Base-by-base conservation (phyloP, 1,140 invertebrate species). In the Drosophila ananassae region DNA sequence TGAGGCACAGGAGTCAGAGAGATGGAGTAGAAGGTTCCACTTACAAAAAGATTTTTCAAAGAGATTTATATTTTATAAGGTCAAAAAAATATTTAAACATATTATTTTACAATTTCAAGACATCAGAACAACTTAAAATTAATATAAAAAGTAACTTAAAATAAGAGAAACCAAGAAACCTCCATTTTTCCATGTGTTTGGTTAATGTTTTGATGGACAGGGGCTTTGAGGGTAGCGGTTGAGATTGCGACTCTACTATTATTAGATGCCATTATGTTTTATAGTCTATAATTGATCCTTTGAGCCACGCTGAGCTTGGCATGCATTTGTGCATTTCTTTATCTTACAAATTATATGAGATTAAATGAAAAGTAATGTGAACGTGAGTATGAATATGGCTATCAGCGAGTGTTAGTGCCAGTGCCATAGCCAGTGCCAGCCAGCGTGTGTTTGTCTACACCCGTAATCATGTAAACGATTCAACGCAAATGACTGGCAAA, bases 251-350 rank as follows among this genome's bases (percentile, higher is more conserved):
- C 89, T 90, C 89, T 89, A 90, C 89, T 90, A 90, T 90, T 81
- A 90, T 90, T 91, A 90, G 77, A 82, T 73, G 80, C 81, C 89
- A 90, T 90, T 90, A 90, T 76, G 71, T 91, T 90, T 90, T 90
- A 90, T 90, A 89, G 89, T 79, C 89, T 79, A 91, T 90, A 90
- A 90, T 90, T 90, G 89, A 90, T 90, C 83, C 89, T 83, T 73
- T 67, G 89, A 73, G 82, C 82, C 85, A 74, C 58, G 68, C 66
- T 68, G 51, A 55, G 66, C 66, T 25, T 34, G 34, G 46, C 78
- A 73, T 71, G 77, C 75, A 69, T 68, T 69, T 56, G 62, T 87
- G 63, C 78, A 75, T 90, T 90, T 90, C 71, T 84, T 90, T 89
- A 89, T 84, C 83, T 83, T 71, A 79, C 83, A 89, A 89, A 89